phyloP scores from a whole-genome alignment of 2,113 vertebrate species.

The Pseudonaja textilis region DNA sequence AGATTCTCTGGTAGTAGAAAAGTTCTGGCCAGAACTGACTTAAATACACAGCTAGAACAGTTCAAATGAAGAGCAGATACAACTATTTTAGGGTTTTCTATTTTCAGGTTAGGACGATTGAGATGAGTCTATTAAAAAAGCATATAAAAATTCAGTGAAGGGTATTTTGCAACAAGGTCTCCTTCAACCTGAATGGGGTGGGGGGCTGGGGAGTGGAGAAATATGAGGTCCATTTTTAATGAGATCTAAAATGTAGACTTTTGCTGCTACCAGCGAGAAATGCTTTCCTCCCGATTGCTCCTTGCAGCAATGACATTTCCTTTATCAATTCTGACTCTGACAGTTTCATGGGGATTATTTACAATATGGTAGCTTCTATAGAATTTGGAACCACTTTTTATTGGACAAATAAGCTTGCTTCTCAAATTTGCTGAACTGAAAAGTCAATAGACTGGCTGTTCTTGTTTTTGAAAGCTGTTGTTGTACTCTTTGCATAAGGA shows the following conservation, averaged over 20 bases:
- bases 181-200: background rate
- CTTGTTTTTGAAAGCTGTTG: background rate
- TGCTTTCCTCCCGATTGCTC: conserved; percentile 35
- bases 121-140: background rate
- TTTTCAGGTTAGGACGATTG: background rate
- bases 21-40: background rate
- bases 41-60: background rate
- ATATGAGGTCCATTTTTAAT: background rate
- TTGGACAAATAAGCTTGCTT: background rate
- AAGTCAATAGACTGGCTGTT: background rate
- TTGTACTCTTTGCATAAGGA: background rate
- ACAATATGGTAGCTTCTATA: conserved; percentile 33
- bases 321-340: conserved; percentile 37
- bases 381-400: conserved; percentile 38
- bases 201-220: background rate
- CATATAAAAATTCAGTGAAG: background rate
- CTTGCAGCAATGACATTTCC: conserved; percentile 29
- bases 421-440: background rate
- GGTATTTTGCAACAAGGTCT: background rate
- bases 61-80: background rate
- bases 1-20: background rate
- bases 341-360: conserved; percentile 57
- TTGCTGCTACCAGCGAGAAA: conserved; percentile 1
- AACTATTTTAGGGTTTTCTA: background rate
- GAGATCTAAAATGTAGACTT: background rate